Percentiles rank a stretch among this genome's conserved stretches.
Conservation (phyloP, 2,113 vertebrate genomes). For the Addax nasomaculatus region DNA sequence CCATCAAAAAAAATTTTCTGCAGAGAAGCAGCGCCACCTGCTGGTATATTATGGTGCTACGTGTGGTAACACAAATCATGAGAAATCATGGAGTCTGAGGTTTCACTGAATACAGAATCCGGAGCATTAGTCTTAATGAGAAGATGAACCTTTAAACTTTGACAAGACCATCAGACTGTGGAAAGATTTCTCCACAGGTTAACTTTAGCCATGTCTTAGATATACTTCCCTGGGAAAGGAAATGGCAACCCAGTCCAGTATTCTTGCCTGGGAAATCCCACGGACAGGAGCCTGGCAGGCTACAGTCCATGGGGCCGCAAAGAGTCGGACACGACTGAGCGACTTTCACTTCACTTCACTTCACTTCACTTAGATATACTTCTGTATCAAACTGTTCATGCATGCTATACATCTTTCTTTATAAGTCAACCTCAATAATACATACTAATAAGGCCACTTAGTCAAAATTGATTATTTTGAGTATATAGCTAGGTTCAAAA, state of each 20-base stretch:
- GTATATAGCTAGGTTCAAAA: not conserved
- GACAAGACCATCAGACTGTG: not conserved
- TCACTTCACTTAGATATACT: not conserved
- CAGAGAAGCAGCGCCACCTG: constrained; percentile 73
- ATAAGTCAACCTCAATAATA: not conserved
- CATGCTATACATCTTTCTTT: not conserved
- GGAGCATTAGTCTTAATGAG: not conserved
- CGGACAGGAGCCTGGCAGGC: not conserved
- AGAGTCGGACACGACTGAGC: not conserved
- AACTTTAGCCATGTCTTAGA: not conserved
- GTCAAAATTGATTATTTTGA: not conserved
- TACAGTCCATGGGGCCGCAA: not conserved
- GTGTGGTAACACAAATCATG: not conserved
- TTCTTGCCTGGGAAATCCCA: not conserved
- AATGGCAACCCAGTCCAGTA: not conserved
- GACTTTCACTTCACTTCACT: not conserved
- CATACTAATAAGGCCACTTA: not conserved
- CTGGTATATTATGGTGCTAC: not conserved
- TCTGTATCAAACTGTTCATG: not conserved
- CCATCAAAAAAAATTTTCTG: not conserved
- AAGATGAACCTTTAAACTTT: not conserved
- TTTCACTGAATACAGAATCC: not conserved
- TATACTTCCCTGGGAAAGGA: not conserved
- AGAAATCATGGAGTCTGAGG: not conserved
- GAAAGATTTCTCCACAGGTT: not conserved